These are phyloP conservation scores for Galeruca laticollis DNA, from an alignment of 2,888 invertebrate genomes.

Conservation along the genomic window DNA sequence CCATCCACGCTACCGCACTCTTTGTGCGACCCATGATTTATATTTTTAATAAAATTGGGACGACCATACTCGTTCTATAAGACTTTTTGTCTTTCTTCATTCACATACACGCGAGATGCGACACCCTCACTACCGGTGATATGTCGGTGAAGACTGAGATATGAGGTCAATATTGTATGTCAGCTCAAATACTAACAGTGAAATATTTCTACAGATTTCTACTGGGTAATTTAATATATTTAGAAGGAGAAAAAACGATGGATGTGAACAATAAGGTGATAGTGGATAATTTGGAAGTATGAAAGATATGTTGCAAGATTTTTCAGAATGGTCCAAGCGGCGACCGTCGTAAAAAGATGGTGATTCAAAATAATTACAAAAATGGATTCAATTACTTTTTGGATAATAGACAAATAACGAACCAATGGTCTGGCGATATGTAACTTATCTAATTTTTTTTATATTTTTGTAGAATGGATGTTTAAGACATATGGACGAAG, in stretches of 20 bases:
- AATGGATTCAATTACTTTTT: too few relatives aligned
- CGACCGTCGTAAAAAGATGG: too few relatives aligned
- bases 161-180: conserved; percentile 43
- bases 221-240: neutral
- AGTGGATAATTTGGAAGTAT: neutral
- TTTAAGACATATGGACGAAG: too few relatives aligned
- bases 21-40: conserved; percentile 73
- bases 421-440: too few relatives aligned
- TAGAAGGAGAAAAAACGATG: neutral
- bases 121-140: conserved; percentile 36
- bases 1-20: conserved; percentile 66
- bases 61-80: conserved; percentile 44
- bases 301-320: too few relatives aligned
- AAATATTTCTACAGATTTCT: neutral
- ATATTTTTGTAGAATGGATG: too few relatives aligned
- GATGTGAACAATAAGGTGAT: neutral
- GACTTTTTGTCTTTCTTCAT: conserved; percentile 48
- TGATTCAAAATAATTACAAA: too few relatives aligned
- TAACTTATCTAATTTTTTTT: too few relatives aligned
- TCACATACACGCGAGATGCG: conserved; percentile 43
- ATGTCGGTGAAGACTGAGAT: conserved; percentile 44
- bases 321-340: too few relatives aligned
- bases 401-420: too few relatives aligned
- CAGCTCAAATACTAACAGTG: conserved; percentile 15
- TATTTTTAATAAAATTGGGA: conserved; percentile 66